Evolutionary conservation across 2,888 invertebrate species (phyloP).

Genomic region (Craniophora ligustri): DNA sequence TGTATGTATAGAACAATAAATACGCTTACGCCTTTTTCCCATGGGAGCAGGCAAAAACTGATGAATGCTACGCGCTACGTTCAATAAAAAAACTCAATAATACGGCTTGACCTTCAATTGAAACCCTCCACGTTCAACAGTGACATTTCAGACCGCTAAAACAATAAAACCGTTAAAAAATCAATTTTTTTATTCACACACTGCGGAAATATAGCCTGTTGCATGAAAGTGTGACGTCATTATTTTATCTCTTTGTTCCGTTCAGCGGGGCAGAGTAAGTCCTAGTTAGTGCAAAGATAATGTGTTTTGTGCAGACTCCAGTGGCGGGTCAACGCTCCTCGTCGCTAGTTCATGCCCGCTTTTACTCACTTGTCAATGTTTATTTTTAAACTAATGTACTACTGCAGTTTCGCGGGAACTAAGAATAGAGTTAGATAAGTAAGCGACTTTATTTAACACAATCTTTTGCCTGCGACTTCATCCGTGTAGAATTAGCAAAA

Average conservation of each 20-base stretch:
- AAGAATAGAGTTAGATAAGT: slow-evolving; percentile 5
- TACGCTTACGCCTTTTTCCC: too few relatives aligned
- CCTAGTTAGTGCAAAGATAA: slow-evolving; percentile 27
- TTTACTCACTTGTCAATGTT: slow-evolving; percentile 39
- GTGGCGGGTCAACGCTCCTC: slow-evolving; percentile 34
- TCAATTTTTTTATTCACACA: too few relatives aligned
- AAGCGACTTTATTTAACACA: neutral
- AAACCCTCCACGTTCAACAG: too few relatives aligned
- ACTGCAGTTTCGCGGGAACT: neutral
- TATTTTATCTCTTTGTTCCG: slow-evolving; percentile 33
- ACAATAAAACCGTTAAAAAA: too few relatives aligned
- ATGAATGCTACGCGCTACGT: too few relatives aligned
- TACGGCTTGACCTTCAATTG: too few relatives aligned
- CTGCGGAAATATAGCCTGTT: neutral
- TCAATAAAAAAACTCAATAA: too few relatives aligned
- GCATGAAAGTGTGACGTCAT: neutral
- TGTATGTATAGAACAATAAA: too few relatives aligned
- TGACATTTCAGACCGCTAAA: neutral
- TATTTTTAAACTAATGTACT: slow-evolving; percentile 43
- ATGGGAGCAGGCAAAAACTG: too few relatives aligned
- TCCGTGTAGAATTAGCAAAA: too few relatives aligned
- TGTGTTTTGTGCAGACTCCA: slow-evolving; percentile 41
- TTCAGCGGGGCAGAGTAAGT: slow-evolving; percentile 22
- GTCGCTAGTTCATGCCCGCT: slow-evolving; percentile 11
- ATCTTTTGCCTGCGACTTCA: neutral